Evolutionary conservation across 1,140 invertebrate genomes (phyloP).

Genomic region (Sesamia nonagrioides): DNA sequence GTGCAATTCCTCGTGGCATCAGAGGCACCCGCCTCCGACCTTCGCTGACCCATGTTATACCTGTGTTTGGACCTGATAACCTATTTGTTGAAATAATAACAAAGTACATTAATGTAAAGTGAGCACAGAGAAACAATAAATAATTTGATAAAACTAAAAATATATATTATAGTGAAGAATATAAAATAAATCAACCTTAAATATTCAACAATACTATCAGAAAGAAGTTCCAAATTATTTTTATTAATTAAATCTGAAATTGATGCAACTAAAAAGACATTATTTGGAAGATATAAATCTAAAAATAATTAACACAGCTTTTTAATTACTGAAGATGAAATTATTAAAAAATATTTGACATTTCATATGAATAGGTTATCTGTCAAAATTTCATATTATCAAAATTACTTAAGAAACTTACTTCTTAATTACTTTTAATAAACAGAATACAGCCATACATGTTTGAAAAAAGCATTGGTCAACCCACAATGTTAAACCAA

Average conservation of each 20-base stretch:
- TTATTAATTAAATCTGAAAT: neutral
- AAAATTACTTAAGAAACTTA: too few relatives aligned
- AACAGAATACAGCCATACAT: neutral
- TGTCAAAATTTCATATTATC: conserved; percentile 63
- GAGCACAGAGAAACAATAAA: neutral
- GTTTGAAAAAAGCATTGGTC: conserved; percentile 16
- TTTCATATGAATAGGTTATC: conserved; percentile 67
- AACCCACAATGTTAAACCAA: conserved; percentile 51
- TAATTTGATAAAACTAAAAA: neutral
- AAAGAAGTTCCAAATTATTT: neutral
- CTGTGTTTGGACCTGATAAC: conserved; percentile 93
- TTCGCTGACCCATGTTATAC: conserved; percentile 95
- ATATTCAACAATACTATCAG: too few relatives aligned
- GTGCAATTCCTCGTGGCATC: conserved; percentile 93
- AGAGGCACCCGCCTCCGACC: conserved; percentile 94
- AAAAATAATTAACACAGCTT: conserved; percentile 61
- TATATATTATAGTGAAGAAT: neutral
- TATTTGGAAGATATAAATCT: too few relatives aligned
- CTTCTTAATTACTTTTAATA: neutral
- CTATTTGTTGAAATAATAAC: conserved; percentile 80
- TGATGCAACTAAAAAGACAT: too few relatives aligned
- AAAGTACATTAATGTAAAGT: neutral
- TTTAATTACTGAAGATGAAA: conserved; percentile 28
- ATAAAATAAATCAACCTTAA: too few relatives aligned
- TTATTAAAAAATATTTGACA: conserved; percentile 57